Evolutionary conservation across 1,140 invertebrate species (phyloP).

Genomic region (Camponotus floridanus): DNA sequence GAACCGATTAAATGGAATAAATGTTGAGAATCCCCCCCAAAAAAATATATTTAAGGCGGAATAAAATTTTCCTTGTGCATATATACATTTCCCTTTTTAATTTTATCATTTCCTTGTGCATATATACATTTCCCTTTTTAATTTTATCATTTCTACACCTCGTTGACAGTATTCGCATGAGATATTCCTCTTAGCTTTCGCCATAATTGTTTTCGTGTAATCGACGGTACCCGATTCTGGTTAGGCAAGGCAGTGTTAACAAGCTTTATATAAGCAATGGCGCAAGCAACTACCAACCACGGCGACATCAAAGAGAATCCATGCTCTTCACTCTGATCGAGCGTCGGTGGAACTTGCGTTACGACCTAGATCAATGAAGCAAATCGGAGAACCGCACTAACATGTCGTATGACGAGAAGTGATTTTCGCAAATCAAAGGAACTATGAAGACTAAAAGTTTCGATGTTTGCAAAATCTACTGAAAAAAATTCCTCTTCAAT

Average conservation of each 20-base stretch:
- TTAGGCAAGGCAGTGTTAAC: slow-evolving; percentile 70
- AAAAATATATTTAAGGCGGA: neutral
- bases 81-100: neutral
- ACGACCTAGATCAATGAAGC: slow-evolving; percentile 41
- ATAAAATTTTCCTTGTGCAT: neutral
- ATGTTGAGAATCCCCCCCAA: neutral
- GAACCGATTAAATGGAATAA: neutral
- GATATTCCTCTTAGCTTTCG: slow-evolving; percentile 33
- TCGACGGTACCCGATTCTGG: slow-evolving; percentile 40
- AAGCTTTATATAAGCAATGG: slow-evolving; percentile 74
- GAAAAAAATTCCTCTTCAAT: neutral
- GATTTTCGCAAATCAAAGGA: neutral
- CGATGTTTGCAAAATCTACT: neutral
- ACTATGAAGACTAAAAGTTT: neutral
- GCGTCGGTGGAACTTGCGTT: slow-evolving; percentile 27
- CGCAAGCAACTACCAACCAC: slow-evolving; percentile 56
- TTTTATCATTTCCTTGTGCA: neutral
- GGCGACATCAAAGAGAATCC: slow-evolving; percentile 70
- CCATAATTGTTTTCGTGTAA: slow-evolving; percentile 49
- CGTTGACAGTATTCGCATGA: neutral
- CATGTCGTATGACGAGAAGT: neutral
- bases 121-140: neutral
- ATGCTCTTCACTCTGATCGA: slow-evolving; percentile 43
- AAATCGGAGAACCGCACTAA: slow-evolving; percentile 13
- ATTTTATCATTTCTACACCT: neutral